Evolutionary conservation across 2,888 invertebrate genomes (phyloP), one percentile per base, ranked within the genome.

Genomic region (Lasius platythorax): DNA sequence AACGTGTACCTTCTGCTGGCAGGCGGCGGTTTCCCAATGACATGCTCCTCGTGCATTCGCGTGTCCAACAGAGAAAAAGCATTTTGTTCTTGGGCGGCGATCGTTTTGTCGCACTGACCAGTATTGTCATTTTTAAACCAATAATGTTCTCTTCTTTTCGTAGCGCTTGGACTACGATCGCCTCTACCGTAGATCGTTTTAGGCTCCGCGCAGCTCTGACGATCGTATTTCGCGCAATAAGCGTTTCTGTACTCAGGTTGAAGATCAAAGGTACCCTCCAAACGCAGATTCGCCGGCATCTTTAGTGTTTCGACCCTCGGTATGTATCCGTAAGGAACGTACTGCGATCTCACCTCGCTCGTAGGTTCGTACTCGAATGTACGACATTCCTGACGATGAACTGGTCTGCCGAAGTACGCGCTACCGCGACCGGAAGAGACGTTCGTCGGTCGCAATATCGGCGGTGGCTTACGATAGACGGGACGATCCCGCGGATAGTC

Each of bases 161-260:
- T 92, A 72, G 90, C 92, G 86, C 93, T 93, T 11, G 89, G 82
- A 76, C 93, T 94, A 76, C 93, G 92, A 63, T 94, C 93, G 5
- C 93, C 87, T 63, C 86, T 85, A 15, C 91, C 88, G 85, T 91
- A 91, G 12, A 30, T 15, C 82, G 87, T 90, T 75, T 89, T 88
- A 1, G 88, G 87, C 40, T 93, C 92, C 40, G 40, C 73, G 66
- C 28, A 76, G 11, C 58, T 50, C 37, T 82, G 73, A 74, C 70
- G 70, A 50, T 85, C 83, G n/a, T 89, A 89, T 82, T 87, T 90
- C 1, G 87, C 81, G 74, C 94, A 93, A 61, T 94, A 94, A 28
- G 95, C 95, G 87, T 94, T 95, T 70, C 95, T 94, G 85, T 96
- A 96, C 90, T 96, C 96, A 0, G 96, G 96, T 53, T 94, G 93